These are phyloP conservation scores for Pogonocherus hispidulus DNA, from an alignment of 2,888 invertebrate species.

Conservation along the genomic window DNA sequence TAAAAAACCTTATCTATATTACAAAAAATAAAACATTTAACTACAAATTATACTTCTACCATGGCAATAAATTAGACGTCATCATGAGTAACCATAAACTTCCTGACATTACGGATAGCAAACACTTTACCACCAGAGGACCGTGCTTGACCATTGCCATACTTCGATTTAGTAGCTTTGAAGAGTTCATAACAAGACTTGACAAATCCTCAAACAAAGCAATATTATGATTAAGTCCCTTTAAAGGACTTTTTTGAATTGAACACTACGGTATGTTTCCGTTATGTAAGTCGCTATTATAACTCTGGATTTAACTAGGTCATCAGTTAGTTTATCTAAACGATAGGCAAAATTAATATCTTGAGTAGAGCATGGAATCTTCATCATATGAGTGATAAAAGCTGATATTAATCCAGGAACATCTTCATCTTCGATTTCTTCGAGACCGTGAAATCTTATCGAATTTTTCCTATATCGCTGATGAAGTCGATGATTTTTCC, in stretches of 20 bases:
- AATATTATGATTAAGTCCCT: not conserved
- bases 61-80: not conserved
- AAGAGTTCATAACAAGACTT: not conserved
- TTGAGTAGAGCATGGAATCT: not conserved
- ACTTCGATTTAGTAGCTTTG: conserved; percentile 5
- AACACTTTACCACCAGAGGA: not conserved
- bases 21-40: too few relatives aligned
- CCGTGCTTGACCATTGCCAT: not conserved
- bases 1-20: too few relatives aligned
- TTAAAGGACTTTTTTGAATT: not conserved
- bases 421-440: not conserved
- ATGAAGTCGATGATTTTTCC: too few relatives aligned
- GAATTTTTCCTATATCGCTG: conserved; percentile 7
- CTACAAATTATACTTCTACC: not conserved
- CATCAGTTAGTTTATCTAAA: not conserved
- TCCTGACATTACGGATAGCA: not conserved
- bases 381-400: not conserved
- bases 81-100: not conserved
- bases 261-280: not conserved
- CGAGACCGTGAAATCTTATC: not conserved
- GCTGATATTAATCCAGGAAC: not conserved
- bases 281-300: not conserved
- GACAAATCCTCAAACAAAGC: conserved; percentile 6
- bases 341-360: not conserved
- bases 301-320: not conserved